phyloP scores from a whole-genome alignment of 2,888 invertebrate genomes.

The Leucoma salicis region DNA sequence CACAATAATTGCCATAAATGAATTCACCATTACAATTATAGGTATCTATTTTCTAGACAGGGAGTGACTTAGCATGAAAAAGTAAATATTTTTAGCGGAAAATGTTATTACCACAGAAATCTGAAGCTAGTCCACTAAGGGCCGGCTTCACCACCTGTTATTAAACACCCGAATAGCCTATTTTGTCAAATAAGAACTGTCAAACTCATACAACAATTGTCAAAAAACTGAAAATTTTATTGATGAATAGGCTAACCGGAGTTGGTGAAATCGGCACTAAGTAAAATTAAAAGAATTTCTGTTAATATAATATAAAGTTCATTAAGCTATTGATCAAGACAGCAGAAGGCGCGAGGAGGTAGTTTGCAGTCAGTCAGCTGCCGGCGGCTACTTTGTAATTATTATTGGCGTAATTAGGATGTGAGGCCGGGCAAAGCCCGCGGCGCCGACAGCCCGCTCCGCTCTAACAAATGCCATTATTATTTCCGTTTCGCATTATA shows the following conservation, averaged over 20 bases:
- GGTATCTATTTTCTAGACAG: conserved; percentile 14
- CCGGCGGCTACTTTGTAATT: conserved; percentile 72
- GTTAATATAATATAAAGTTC: no score
- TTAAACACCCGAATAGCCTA: no score
- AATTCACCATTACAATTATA: background rate
- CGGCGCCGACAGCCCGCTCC: conserved; percentile 58
- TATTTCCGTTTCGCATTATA: conserved; percentile 76
- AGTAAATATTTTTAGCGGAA: background rate
- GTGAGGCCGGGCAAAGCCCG: conserved; percentile 65
- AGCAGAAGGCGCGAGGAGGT: conserved; percentile 48
- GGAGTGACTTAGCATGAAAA: conserved; percentile 13
- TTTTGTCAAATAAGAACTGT: no score
- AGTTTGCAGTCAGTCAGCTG: conserved; percentile 49
- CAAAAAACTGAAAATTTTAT: no score
- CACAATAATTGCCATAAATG: conserved; percentile 53
- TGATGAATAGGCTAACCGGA: no score
- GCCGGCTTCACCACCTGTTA: no score
- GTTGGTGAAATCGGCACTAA: no score
- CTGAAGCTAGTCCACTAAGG: no score
- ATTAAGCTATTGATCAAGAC: conserved; percentile 50
- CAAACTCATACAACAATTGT: no score
- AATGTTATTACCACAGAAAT: no score
- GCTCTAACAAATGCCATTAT: conserved; percentile 73
- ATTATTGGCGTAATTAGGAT: conserved; percentile 81
- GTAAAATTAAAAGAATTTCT: no score